Conservation (phyloP, 2,797 vertebrate genomes). For the Helostoma temminkii region DNA sequence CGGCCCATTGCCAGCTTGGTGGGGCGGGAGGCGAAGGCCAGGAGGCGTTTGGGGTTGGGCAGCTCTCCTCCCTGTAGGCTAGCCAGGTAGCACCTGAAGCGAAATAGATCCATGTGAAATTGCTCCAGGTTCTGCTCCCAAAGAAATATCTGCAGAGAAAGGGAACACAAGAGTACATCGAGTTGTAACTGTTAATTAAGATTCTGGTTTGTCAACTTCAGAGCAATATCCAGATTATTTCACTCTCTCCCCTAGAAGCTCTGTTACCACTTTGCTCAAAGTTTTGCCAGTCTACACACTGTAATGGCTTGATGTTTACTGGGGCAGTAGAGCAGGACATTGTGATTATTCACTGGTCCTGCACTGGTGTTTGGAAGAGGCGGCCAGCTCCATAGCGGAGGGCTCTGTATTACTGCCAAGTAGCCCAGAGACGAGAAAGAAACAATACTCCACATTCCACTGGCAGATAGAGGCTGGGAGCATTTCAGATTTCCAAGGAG, state of each 20-base stretch:
- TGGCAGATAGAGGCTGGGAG: constrained; percentile 71
- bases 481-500: constrained; percentile 66
- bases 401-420: constrained; percentile 73
- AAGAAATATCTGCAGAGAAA: constrained; percentile 85
- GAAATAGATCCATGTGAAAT: constrained; percentile 98
- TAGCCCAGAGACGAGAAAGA: constrained; percentile 67
- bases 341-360: constrained; percentile 68
- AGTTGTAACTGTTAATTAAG: constrained; percentile 33
- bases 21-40: constrained; percentile 95
- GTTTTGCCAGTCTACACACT: constrained; percentile 42
- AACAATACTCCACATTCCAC: constrained; percentile 80
- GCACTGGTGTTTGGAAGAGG: constrained; percentile 65
- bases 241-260: constrained; percentile 12
- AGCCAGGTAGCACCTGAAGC: constrained; percentile 95
- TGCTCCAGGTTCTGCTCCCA: constrained; percentile 99
- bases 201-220: constrained; percentile 37
- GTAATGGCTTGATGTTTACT: constrained; percentile 64
- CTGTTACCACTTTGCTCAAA: constrained; percentile 27
- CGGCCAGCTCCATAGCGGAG: constrained; percentile 45
- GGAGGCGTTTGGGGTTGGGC: constrained; percentile 96
- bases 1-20: constrained; percentile 98
- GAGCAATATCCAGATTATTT: constrained; percentile 31
- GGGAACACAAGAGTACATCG: constrained; percentile 29
- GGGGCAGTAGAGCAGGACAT: constrained; percentile 70
- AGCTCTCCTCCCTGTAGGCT: constrained; percentile 98